These are phyloP conservation scores for Schizaphis graminum DNA, from an alignment of 2,888 invertebrate genomes.

Conservation along the genomic window DNA sequence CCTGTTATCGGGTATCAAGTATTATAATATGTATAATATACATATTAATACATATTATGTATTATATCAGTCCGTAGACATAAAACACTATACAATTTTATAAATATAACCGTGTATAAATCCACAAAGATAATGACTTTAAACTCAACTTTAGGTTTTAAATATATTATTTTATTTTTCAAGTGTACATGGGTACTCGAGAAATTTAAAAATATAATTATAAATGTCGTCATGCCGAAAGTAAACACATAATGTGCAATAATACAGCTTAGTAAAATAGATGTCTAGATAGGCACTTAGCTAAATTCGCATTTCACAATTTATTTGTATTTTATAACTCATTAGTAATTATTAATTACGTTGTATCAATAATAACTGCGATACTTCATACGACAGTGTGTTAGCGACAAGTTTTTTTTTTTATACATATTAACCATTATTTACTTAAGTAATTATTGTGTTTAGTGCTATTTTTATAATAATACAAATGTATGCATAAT, in stretches of 20 bases:
- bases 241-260: conserved; percentile 22
- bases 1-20: not conserved
- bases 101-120: not conserved
- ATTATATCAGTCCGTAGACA: not conserved
- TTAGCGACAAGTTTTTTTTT: not conserved
- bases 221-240: not conserved
- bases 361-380: not conserved
- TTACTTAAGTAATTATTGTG: not conserved
- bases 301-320: not conserved
- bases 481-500: not conserved
- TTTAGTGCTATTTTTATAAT: not conserved
- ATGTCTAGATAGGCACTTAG: not conserved
- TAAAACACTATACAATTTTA: not conserved
- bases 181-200: not conserved
- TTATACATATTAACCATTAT: not conserved
- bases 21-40: not conserved
- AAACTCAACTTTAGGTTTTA: not conserved
- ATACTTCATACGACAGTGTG: not conserved
- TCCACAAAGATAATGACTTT: not conserved
- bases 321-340: not conserved
- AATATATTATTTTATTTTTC: not conserved
- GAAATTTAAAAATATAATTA: not conserved
- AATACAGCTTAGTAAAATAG: not conserved
- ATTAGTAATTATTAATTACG: not conserved
- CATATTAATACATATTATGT: too few species aligned